Conservation (phyloP, 1,140 invertebrate genomes). For the Drosophila lini region DNA sequence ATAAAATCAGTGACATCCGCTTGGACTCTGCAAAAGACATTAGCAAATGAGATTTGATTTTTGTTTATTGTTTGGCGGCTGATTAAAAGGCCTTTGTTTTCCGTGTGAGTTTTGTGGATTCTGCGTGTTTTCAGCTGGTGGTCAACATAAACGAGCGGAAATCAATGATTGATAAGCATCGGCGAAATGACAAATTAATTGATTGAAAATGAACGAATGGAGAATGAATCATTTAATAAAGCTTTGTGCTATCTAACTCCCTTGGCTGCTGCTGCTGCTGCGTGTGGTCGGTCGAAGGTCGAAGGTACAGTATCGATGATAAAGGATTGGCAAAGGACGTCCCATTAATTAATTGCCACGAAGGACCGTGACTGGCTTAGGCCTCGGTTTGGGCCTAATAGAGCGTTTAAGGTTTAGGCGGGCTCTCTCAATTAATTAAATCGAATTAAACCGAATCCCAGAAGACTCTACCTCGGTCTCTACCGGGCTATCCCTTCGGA, state of each 20-base stretch:
- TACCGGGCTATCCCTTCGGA: conserved; percentile 20
- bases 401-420: conserved; percentile 14
- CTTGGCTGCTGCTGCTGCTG: conserved; percentile 15
- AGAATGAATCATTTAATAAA: conserved; percentile 9
- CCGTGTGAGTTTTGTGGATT: conserved; percentile 22
- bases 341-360: conserved; percentile 46
- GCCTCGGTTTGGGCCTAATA: conserved; percentile 5
- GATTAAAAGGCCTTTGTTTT: conserved; percentile 19
- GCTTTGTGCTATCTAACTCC: not conserved
- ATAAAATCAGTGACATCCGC: conserved; percentile 50
- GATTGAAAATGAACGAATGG: conserved; percentile 10
- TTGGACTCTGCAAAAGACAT: conserved; percentile 31
- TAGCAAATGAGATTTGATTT: conserved; percentile 53
- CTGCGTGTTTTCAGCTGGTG: conserved; percentile 12
- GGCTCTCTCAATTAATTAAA: conserved; percentile 22
- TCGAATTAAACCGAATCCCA: not conserved
- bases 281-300: conserved; percentile 41
- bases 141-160: conserved; percentile 41
- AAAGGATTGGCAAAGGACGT: conserved; percentile 37
- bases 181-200: conserved; percentile 71
- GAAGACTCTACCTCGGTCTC: not conserved
- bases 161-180: conserved; percentile 65
- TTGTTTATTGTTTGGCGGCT: conserved; percentile 30
- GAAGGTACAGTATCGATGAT: conserved; percentile 13
- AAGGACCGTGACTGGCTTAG: conserved; percentile 14